phyloP scores from a whole-genome alignment of 2,888 invertebrate genomes.

The Apodemia hepburni region DNA sequence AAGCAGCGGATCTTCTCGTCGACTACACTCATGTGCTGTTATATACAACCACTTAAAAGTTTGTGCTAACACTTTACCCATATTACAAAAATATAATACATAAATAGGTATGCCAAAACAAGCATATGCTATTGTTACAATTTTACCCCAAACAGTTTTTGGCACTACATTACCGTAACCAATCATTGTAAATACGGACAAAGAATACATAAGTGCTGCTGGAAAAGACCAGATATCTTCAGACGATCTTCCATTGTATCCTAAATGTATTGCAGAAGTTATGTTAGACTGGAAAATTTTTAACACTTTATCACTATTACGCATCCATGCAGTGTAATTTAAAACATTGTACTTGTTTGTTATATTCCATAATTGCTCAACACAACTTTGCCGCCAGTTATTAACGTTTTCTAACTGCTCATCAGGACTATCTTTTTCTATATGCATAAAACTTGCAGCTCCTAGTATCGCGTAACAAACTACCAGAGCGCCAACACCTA shows the following conservation, averaged over 20 bases:
- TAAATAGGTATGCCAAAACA: constrained; percentile 93
- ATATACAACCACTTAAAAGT: constrained; percentile 90
- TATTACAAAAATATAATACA: constrained; percentile 92
- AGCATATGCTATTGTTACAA: constrained; percentile 91
- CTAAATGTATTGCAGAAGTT: constrained; percentile 82
- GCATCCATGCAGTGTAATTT: constrained; percentile 82
- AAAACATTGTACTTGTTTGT: constrained; percentile 84
- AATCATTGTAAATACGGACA: constrained; percentile 95
- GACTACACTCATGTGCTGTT: constrained; percentile 86
- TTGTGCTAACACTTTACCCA: constrained; percentile 92
- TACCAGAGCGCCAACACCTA: constrained; percentile 93
- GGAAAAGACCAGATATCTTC: constrained; percentile 92
- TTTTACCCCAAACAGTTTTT: constrained; percentile 90
- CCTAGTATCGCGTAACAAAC: constrained; percentile 93
- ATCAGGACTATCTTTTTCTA: constrained; percentile 83
- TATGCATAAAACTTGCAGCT: constrained; percentile 89
- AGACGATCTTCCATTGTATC: constrained; percentile 85
- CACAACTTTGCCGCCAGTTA: constrained; percentile 76
- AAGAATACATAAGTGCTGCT: constrained; percentile 92
- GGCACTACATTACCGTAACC: constrained; percentile 94
- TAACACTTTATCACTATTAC: constrained; percentile 81
- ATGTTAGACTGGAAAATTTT: constrained; percentile 84
- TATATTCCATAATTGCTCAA: constrained; percentile 84
- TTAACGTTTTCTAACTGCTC: constrained; percentile 72
- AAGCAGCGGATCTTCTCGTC: constrained; percentile 60